These are phyloP conservation scores for Cygnus buccinator DNA, from an alignment of 2,113 vertebrate species.

Conservation along the genomic window DNA sequence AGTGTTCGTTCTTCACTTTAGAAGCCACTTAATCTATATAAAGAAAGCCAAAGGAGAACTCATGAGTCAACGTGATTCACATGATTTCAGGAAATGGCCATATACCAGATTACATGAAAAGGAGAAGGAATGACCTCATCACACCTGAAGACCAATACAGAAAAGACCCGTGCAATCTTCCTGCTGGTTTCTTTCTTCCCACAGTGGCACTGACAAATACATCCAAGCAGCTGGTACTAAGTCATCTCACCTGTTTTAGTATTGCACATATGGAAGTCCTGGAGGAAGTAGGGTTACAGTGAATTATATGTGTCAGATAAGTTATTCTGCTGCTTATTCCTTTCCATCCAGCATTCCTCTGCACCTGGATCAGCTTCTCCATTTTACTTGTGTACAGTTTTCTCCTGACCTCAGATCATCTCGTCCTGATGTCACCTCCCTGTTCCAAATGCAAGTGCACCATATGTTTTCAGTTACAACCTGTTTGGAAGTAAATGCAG, in stretches of 20 bases:
- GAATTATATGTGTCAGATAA: background rate
- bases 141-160: background rate
- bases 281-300: background rate
- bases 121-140: background rate
- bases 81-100: background rate
- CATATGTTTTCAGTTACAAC: background rate
- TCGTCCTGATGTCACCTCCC: background rate
- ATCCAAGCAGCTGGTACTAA: background rate
- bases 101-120: background rate
- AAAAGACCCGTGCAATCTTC: background rate
- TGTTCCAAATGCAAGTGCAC: background rate
- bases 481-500: background rate
- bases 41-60: background rate
- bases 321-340: background rate
- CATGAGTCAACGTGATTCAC: background rate
- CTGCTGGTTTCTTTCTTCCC: background rate
- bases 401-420: background rate
- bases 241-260: background rate
- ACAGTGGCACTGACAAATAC: background rate
- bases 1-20: background rate
- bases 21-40: background rate
- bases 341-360: rapidly evolving
- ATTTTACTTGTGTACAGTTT: background rate
- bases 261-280: background rate
- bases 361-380: background rate